Base-by-base conservation (phyloP, 1,140 invertebrate genomes). In the Hypothenemus hampei region DNA sequence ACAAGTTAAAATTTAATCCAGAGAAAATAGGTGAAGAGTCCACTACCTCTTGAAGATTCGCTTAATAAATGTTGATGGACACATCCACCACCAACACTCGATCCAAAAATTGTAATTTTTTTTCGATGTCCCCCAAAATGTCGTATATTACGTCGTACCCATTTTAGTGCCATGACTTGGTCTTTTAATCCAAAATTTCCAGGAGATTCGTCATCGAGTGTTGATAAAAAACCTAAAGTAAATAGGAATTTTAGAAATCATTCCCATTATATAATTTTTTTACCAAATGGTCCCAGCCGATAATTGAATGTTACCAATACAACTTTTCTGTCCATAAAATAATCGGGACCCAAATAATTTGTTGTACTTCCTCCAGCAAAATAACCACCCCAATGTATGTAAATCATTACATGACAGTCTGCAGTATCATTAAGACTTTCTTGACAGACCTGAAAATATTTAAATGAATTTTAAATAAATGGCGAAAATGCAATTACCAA, bases 301-400 rank as follows among this genome's bases (percentile, higher is more conserved):
- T 91, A 91, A 63, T 90, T 87, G 31, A 89, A 73, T 2, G 85
- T 85, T 1, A 91, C 85, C 1, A 91, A 72, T 15, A 89, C 77
- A 6, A 87, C 70, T 40, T 77, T 78, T 61, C 85, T 78, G 4
- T 73, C 66, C 41, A 83, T 73, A 6, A 85, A 68, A 59, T 77
- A 75, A 31, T 75, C 68, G 0, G 80, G 77, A 10, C 77, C 76
- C 44, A 81, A 79, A 1, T 80, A 66, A 23, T 67, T 46, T 18
- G 61, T 56, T 15, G 58, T 59, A 0, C 69, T 66, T 8, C 67
- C 67, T 2, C 77, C 77, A 13, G 69, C 57, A 29, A 68, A 69
- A 48, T 79, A 81, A 6, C 73, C 78, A 39, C 84, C 84, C 5
- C 81, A 82, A 62, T 85, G 81, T 20, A 89, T 67, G 37, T 73